Evolutionary conservation across 2,888 invertebrate genomes (phyloP).

Genomic region (Minunthozetes semirufus): DNA sequence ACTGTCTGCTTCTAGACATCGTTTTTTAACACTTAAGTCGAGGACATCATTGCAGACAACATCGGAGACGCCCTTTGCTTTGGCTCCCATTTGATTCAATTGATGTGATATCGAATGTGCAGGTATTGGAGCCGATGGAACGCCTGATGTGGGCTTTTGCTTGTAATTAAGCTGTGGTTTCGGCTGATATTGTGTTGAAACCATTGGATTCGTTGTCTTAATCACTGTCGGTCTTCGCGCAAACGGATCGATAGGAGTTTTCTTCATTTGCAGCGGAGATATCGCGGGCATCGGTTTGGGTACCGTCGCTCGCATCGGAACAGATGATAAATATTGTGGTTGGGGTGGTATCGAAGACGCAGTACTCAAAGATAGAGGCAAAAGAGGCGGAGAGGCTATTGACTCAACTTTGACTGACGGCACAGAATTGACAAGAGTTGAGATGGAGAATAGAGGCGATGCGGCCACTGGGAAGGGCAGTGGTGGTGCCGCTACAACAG

Average conservation of each 20-base stretch:
- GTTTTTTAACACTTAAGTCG: constrained; percentile 43
- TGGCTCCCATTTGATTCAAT: neutral
- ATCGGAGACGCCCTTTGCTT: neutral
- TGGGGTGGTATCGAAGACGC: constrained; percentile 45
- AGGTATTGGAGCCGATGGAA: neutral
- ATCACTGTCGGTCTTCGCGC: neutral
- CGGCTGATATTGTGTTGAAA: neutral
- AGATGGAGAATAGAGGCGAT: constrained; percentile 31
- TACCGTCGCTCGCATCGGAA: neutral
- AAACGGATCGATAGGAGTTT: neutral
- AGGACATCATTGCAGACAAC: constrained; percentile 38
- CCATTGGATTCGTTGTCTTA: neutral
- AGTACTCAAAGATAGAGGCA: constrained; percentile 28
- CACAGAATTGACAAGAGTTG: constrained; percentile 17
- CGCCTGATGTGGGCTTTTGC: neutral
- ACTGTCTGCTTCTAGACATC: constrained; percentile 34
- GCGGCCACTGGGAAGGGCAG: constrained; percentile 23
- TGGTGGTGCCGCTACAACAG: neutral
- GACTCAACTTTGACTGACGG: constrained; percentile 10
- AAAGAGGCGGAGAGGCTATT: constrained; percentile 43
- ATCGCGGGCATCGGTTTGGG: neutral
- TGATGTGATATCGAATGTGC: neutral
- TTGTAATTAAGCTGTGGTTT: neutral
- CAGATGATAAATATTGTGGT: constrained; percentile 45
- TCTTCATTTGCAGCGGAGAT: neutral